phyloP scores from a whole-genome alignment of 2,797 vertebrate species.

The Hapalemur alaotrensis region DNA sequence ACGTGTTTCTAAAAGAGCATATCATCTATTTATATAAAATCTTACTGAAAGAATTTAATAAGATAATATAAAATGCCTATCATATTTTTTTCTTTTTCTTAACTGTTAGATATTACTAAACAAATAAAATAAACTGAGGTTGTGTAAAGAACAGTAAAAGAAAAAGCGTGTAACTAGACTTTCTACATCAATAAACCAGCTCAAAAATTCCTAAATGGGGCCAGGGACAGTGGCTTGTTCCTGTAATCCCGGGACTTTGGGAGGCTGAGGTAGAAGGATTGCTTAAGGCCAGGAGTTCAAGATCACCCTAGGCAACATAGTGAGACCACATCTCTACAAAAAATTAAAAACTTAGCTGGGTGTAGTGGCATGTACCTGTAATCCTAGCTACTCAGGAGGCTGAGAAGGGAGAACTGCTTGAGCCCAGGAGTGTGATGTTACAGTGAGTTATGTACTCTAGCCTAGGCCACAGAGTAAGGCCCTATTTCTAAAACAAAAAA shows the following conservation, averaged over 20 bases:
- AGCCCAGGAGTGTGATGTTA: not conserved
- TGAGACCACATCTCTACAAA: not conserved
- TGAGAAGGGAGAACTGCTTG: not conserved
- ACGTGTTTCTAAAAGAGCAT: not conserved
- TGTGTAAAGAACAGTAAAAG: not conserved
- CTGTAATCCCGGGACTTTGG: not conserved
- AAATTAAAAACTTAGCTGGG: not conserved
- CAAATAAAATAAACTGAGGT: not conserved
- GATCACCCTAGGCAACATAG: not conserved
- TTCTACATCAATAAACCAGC: not conserved
- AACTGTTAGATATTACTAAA: not conserved
- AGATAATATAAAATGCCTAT: not conserved
- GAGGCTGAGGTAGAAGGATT: not conserved
- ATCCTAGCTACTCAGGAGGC: not conserved
- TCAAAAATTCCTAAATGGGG: not conserved
- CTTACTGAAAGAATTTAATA: not conserved
- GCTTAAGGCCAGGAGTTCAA: not conserved
- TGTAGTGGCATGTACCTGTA: not conserved
- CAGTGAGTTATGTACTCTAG: not conserved
- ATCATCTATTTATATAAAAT: not conserved
- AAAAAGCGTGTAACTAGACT: not conserved
- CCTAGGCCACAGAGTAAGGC: not conserved
- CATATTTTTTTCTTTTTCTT: not conserved
- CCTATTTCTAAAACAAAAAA: not conserved
- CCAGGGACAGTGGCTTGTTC: not conserved